Evolutionary conservation across 2,113 vertebrate genomes (phyloP).

Genomic region (Phainopepla nitens): DNA sequence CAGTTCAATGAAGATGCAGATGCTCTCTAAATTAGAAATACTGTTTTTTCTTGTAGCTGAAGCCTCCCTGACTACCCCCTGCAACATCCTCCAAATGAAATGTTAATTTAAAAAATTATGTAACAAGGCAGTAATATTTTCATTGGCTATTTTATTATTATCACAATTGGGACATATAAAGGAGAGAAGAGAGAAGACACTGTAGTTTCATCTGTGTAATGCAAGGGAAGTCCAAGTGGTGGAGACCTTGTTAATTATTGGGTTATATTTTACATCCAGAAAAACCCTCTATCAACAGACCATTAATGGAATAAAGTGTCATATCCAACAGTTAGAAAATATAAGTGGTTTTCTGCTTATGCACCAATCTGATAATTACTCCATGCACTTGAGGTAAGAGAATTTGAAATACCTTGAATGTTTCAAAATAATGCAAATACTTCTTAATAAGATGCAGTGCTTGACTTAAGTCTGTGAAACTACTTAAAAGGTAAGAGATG

Average conservation of each 20-base stretch:
- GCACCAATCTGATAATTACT: background rate
- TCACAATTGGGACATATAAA: background rate
- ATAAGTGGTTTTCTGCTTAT: background rate
- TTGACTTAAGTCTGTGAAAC: background rate
- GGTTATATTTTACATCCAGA: background rate
- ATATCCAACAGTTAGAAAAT: background rate
- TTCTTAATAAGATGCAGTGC: background rate
- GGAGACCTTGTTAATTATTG: background rate
- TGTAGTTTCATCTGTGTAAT: background rate
- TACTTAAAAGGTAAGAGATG: background rate
- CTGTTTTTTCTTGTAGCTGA: background rate
- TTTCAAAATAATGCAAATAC: background rate
- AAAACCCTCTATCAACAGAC: background rate
- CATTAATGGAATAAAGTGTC: background rate
- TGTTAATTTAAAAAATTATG: background rate
- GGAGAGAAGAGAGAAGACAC: background rate
- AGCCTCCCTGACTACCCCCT: rapidly evolving
- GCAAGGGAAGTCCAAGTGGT: background rate
- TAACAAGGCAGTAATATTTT: background rate
- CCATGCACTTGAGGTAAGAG: background rate
- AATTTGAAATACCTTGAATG: background rate
- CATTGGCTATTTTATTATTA: background rate
- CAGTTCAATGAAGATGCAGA: background rate
- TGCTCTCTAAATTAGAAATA: background rate
- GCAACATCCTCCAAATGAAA: background rate